These are phyloP conservation scores for Eupithecia inturbata DNA, from an alignment of 2,888 invertebrate species.

Conservation along the genomic window DNA sequence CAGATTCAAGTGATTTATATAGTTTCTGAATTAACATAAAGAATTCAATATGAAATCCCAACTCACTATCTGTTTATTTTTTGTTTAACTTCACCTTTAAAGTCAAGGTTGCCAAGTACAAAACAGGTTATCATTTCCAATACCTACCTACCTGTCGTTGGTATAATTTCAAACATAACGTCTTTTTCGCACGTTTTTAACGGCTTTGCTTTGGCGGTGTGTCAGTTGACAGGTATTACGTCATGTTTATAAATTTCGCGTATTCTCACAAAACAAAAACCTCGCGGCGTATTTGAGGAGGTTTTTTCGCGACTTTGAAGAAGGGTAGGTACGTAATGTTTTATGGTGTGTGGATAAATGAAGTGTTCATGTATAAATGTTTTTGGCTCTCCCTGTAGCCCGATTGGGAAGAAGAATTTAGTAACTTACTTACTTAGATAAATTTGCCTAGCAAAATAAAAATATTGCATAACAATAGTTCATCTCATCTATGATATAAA, in stretches of 20 bases:
- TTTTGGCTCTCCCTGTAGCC: not conserved
- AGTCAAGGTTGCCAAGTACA: conserved; percentile 7
- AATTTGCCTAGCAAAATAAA: too few species aligned
- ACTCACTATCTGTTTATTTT: conserved; percentile 1
- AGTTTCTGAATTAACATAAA: not conserved
- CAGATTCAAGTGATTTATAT: not conserved
- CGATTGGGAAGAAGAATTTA: too few species aligned
- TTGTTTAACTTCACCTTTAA: conserved; percentile 6
- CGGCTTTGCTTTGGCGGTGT: conserved; percentile 1
- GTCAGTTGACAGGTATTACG: not conserved
- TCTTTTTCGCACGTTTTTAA: not conserved
- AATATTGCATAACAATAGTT: too few species aligned
- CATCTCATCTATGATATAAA: too few species aligned
- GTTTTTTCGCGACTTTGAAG: not conserved
- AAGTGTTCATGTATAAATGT: not conserved
- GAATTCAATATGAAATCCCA: not conserved
- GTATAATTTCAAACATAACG: conserved; percentile 5
- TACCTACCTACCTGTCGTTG: not conserved
- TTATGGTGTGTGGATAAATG: too few species aligned
- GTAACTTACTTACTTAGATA: too few species aligned
- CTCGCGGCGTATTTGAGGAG: not conserved
- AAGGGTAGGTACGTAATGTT: not conserved
- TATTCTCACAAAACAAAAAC: not conserved
- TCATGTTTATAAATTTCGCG: not conserved
- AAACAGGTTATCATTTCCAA: conserved; percentile 10